phyloP scores from a whole-genome alignment of 2,113 vertebrate genomes.

The Saccopteryx leptura region DNA sequence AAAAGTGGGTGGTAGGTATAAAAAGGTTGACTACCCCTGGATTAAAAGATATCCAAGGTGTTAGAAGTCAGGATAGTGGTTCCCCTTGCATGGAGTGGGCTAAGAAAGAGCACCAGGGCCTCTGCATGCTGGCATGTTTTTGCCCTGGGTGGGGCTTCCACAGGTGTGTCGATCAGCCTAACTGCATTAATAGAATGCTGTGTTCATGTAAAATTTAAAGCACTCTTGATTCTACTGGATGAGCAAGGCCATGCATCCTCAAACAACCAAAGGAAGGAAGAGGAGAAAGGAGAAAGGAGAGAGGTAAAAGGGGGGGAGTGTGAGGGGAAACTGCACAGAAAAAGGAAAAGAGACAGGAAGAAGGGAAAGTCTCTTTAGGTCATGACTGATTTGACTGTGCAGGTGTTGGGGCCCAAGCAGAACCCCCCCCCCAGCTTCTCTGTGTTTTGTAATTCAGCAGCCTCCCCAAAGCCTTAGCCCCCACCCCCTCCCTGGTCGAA shows the following conservation, averaged over 20 bases:
- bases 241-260: not conserved
- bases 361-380: not conserved
- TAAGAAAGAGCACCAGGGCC: not conserved
- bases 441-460: not conserved
- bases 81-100: too few species aligned
- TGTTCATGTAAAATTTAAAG: not conserved
- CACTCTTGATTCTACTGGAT: not conserved
- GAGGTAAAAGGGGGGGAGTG: not conserved
- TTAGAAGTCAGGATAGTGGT: too few species aligned
- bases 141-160: not conserved
- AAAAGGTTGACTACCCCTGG: too few species aligned
- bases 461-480: not conserved
- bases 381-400: rapidly evolving
- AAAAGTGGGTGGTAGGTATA: too few species aligned
- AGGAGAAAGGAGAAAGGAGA: not conserved
- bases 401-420: not conserved
- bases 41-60: too few species aligned
- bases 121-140: not conserved
- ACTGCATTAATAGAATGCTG: not conserved
- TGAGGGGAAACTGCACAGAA: too few species aligned
- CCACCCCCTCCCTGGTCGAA: not conserved
- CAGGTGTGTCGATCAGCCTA: not conserved
- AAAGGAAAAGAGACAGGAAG: not conserved
- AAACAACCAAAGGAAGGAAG: not conserved
- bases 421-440: rapidly evolving